Percentiles rank a stretch among this genome's conserved stretches.
Conservation (phyloP, 2,888 invertebrate species). For the Tortrix viridana region DNA sequence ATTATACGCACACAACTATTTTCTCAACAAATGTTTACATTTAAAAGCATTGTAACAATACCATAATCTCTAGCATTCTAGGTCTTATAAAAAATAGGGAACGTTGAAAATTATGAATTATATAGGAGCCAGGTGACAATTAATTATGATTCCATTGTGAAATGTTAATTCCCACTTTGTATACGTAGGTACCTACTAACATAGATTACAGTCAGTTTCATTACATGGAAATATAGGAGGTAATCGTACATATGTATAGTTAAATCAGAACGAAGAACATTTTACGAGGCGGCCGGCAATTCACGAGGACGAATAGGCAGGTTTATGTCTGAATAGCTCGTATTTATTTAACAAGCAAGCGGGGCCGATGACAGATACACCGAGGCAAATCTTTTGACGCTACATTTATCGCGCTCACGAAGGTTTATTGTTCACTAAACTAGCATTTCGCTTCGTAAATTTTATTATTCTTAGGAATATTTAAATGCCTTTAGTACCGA, state of each 20-base stretch:
- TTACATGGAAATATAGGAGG: conserved; percentile 15
- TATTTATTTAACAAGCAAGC: conserved; percentile 60
- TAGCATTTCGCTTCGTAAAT: background rate
- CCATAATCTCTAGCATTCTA: conserved; percentile 15
- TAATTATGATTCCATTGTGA: too few species aligned
- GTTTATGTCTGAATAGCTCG: conserved; percentile 57
- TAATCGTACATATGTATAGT: conserved; percentile 17
- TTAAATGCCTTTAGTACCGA: background rate
- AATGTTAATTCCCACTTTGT: too few species aligned
- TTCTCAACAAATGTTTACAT: background rate
- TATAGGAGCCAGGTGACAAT: too few species aligned
- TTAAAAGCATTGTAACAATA: conserved; percentile 1
- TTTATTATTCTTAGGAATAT: background rate
- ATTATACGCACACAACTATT: conserved; percentile 25
- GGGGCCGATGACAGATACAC: conserved; percentile 57
- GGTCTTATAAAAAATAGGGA: conserved; percentile 11
- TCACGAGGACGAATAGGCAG: conserved; percentile 53
- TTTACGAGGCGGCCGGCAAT: conserved; percentile 46
- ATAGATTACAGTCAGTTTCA: background rate
- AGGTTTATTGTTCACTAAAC: conserved; percentile 40
- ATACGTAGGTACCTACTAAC: too few species aligned
- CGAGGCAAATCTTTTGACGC: conserved; percentile 61
- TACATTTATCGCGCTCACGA: conserved; percentile 54
- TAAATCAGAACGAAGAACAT: conserved; percentile 37
- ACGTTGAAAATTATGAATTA: conserved; percentile 4